Conservation (phyloP, 1,140 invertebrate species). For the Penaeus vannamei region DNA sequence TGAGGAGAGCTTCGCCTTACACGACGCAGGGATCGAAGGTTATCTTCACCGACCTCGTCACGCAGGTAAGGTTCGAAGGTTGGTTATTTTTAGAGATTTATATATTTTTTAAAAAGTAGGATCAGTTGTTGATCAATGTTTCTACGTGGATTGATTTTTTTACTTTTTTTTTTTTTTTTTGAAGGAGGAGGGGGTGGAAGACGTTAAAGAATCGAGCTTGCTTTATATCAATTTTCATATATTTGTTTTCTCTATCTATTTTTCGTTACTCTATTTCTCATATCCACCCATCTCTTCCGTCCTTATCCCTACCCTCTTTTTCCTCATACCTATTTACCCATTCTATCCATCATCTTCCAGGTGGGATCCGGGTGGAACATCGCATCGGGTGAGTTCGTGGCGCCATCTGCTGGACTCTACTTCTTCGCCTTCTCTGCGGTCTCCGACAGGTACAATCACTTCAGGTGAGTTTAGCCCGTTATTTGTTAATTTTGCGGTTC, state of each 20-base stretch:
- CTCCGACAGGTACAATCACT: conserved; percentile 49
- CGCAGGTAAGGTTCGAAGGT: conserved; percentile 8
- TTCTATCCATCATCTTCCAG: background rate
- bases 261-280: no score
- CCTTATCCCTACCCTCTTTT: background rate
- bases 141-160: no score
- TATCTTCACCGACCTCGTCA: conserved; percentile 38
- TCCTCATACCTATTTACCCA: background rate
- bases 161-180: no score
- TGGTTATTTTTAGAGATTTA: background rate
- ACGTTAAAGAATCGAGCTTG: no score
- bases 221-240: no score
- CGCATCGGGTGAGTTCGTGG: conserved; percentile 43
- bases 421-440: conserved; percentile 58
- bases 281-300: no score
- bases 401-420: conserved; percentile 23
- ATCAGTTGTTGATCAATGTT: background rate
- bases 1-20: conserved; percentile 36
- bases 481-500: no score
- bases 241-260: no score
- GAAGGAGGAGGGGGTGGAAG: no score
- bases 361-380: conserved; percentile 49
- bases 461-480: conserved; percentile 29
- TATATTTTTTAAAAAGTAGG: background rate
- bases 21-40: conserved; percentile 35